These are phyloP conservation scores for Ginglymostoma cirratum DNA, from an alignment of 2,113 vertebrate genomes.

Conservation along the genomic window DNA sequence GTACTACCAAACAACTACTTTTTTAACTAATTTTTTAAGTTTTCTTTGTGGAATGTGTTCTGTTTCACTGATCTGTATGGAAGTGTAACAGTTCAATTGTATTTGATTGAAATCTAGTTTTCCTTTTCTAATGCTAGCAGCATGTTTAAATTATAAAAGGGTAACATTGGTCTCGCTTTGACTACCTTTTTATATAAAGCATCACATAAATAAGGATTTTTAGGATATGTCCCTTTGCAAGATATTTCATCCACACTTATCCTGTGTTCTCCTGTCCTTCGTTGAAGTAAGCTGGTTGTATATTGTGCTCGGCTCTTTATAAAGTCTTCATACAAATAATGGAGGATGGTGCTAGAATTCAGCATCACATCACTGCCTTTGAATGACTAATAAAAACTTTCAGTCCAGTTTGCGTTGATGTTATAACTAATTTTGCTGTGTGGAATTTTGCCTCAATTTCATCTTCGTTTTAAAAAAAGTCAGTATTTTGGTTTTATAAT, in stretches of 20 bases:
- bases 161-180: not conserved
- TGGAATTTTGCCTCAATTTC: not conserved
- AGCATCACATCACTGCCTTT: not conserved
- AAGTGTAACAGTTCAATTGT: not conserved
- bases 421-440: not conserved
- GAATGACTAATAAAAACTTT: not conserved
- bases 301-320: not conserved
- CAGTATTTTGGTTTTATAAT: not conserved
- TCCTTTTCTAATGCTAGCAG: not conserved
- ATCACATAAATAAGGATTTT: not conserved
- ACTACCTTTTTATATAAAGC: not conserved
- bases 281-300: not conserved
- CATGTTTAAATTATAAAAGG: not conserved
- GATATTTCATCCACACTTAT: not conserved
- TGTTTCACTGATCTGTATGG: not conserved
- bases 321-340: not conserved
- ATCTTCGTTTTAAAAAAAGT: too few species aligned
- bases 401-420: not conserved
- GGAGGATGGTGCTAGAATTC: not conserved
- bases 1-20: too few species aligned
- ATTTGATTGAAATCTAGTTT: not conserved
- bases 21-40: not conserved
- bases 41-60: not conserved
- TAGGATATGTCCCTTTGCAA: not conserved
- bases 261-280: not conserved